Percentiles rank a stretch among this genome's conserved stretches.
phyloP scores from a whole-genome alignment of 2,888 invertebrate species.

The Leucozona laternaria region DNA sequence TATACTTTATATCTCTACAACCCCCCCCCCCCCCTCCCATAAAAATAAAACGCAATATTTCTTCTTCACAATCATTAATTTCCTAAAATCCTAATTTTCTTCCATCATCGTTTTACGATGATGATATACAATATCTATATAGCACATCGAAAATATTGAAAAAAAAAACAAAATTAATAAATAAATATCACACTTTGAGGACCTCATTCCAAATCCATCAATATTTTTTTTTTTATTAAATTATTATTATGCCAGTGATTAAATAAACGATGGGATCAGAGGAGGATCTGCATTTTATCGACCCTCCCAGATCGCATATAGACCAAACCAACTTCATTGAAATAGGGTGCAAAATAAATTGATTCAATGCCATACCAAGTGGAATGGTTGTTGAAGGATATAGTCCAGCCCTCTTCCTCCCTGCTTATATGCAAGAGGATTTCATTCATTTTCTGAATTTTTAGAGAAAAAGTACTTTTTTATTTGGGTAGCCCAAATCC shows the following conservation, averaged over 20 bases:
- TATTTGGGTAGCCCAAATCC: not conserved
- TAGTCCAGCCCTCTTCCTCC: not conserved
- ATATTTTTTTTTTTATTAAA: slow-evolving; percentile 63
- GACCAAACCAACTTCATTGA: not conserved
- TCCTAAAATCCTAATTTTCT: slow-evolving; percentile 20
- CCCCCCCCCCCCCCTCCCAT: no score
- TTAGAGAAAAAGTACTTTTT: slow-evolving; percentile 19
- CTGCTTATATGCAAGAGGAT: no score
- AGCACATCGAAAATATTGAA: slow-evolving; percentile 2
- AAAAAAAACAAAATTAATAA: slow-evolving; percentile 8
- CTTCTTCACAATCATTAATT: slow-evolving; percentile 9
- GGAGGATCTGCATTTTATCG: slow-evolving; percentile 29
- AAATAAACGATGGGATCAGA: slow-evolving; percentile 48
- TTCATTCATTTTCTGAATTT: slow-evolving; percentile 41
- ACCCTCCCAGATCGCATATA: not conserved
- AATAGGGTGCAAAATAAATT: slow-evolving; percentile 38
- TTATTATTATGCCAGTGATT: slow-evolving; percentile 69
- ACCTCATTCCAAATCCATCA: slow-evolving; percentile 71
- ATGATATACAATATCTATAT: not conserved
- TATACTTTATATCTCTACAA: not conserved
- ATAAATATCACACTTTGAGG: slow-evolving; percentile 13
- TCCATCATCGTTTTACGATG: slow-evolving; percentile 9
- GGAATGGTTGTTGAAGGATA: not conserved
- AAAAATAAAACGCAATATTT: not conserved
- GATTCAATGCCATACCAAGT: slow-evolving; percentile 35